phyloP scores from a whole-genome alignment of 1,140 invertebrate genomes.

The Zaprionus camerounensis region DNA sequence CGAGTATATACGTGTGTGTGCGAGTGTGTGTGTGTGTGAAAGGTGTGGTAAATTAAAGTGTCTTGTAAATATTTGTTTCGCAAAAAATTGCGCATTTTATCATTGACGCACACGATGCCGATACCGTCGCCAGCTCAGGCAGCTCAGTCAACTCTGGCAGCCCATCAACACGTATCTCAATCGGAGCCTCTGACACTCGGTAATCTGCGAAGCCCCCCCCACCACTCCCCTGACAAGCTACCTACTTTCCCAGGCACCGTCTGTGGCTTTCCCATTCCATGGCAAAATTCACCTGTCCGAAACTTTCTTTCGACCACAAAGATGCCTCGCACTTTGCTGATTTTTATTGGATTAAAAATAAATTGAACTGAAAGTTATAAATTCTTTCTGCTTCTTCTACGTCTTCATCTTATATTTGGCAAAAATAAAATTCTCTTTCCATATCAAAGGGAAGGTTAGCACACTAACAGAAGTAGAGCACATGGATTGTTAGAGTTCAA shows the following conservation, averaged over 20 bases:
- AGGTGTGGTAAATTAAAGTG: constrained; percentile 63
- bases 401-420: not conserved
- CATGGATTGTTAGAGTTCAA: not conserved
- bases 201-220: constrained; percentile 11
- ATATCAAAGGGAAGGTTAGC: not conserved
- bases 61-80: constrained; percentile 63
- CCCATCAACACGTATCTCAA: constrained; percentile 68
- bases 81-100: constrained; percentile 47
- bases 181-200: constrained; percentile 48
- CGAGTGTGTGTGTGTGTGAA: constrained; percentile 9
- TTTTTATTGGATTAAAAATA: constrained; percentile 60
- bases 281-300: constrained; percentile 32
- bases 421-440: constrained; percentile 8
- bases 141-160: constrained; percentile 15
- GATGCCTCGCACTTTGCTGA: constrained; percentile 29
- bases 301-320: constrained; percentile 31
- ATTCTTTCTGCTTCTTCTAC: constrained; percentile 2
- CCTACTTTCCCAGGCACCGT: not conserved
- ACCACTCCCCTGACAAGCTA: not conserved
- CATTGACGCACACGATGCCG: constrained; percentile 27
- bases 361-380: constrained; percentile 35
- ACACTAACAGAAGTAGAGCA: not conserved
- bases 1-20: not conserved
- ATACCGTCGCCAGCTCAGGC: not conserved
- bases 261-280: not conserved